Evolutionary conservation across 2,888 invertebrate species (phyloP).

Genomic region (Aspidiotus destructor): DNA sequence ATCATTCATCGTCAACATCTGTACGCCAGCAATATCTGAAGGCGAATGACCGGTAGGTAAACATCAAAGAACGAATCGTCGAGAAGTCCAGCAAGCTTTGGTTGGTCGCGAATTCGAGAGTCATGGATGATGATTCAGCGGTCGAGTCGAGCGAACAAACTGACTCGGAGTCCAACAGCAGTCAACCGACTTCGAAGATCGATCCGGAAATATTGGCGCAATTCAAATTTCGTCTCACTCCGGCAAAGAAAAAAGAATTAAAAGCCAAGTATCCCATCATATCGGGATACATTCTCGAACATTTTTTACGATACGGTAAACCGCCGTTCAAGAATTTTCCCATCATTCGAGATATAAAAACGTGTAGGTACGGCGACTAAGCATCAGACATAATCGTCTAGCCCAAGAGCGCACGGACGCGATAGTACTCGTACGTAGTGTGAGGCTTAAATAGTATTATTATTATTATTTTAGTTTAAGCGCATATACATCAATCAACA

Average conservation of each 20-base stretch:
- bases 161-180: neutral
- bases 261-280: slow-evolving; percentile 19
- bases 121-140: neutral
- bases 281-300: slow-evolving; percentile 26
- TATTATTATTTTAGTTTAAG: too few species aligned
- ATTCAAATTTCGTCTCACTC: slow-evolving; percentile 22
- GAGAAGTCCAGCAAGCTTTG: neutral
- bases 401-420: too few species aligned
- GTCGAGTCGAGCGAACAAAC: slow-evolving; percentile 13
- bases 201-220: slow-evolving; percentile 23
- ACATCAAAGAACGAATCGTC: neutral
- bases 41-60: neutral
- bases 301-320: slow-evolving; percentile 23
- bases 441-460: too few species aligned
- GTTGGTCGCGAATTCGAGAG: neutral
- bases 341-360: slow-evolving; percentile 7
- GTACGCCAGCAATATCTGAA: slow-evolving; percentile 1
- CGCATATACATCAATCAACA: too few species aligned
- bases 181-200: neutral
- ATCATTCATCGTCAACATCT: neutral
- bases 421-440: too few species aligned
- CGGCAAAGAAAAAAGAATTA: slow-evolving; percentile 14
- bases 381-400: too few species aligned
- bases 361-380: slow-evolving; percentile 20
- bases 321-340: slow-evolving; percentile 27